A percentile compares a stretch with the other conserved stretches of the same genome.
Conservation (phyloP, 2,797 vertebrate species). For the Danio kyathit region DNA sequence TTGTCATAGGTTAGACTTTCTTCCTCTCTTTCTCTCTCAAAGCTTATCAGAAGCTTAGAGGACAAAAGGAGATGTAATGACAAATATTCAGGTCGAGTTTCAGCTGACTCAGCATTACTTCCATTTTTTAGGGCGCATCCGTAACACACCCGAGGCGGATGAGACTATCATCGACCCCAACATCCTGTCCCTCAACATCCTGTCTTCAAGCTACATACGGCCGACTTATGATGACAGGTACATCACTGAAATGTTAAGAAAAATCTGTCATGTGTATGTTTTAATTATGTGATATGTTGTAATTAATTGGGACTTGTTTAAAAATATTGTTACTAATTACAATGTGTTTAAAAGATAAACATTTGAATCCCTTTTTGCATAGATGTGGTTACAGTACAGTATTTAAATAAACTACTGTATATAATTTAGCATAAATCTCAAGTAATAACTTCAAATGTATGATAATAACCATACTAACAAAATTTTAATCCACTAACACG, state of each 20-base stretch:
- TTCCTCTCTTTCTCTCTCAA: not conserved
- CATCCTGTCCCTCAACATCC: constrained; percentile 97
- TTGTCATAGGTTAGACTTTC: constrained; percentile 91
- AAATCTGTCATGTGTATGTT: not conserved
- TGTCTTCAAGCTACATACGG: constrained; percentile 89
- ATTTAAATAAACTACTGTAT: too few relatives aligned
- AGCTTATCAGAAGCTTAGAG: not conserved
- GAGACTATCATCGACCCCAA: constrained; percentile 98
- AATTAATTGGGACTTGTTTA: too few relatives aligned
- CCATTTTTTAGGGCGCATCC: constrained; percentile 86
- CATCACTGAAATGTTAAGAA: constrained; percentile 36
- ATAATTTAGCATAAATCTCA: too few relatives aligned
- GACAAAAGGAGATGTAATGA: not conserved
- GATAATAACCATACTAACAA: not conserved
- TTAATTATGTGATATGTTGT: too few relatives aligned
- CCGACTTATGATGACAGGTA: constrained; percentile 96
- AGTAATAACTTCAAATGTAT: too few relatives aligned
- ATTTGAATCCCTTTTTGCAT: too few relatives aligned
- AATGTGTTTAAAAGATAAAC: too few relatives aligned
- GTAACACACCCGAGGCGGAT: constrained; percentile 95
- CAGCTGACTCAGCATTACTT: constrained; percentile 19
- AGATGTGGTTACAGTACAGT: too few relatives aligned
- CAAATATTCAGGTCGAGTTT: constrained; percentile 4
- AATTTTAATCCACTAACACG: constrained; percentile 67
- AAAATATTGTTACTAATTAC: too few relatives aligned